Percentiles rank a stretch among this genome's conserved stretches.
Evolutionary conservation across 1,140 invertebrate species (phyloP).

Genomic region (Drosophila gunungcola): DNA sequence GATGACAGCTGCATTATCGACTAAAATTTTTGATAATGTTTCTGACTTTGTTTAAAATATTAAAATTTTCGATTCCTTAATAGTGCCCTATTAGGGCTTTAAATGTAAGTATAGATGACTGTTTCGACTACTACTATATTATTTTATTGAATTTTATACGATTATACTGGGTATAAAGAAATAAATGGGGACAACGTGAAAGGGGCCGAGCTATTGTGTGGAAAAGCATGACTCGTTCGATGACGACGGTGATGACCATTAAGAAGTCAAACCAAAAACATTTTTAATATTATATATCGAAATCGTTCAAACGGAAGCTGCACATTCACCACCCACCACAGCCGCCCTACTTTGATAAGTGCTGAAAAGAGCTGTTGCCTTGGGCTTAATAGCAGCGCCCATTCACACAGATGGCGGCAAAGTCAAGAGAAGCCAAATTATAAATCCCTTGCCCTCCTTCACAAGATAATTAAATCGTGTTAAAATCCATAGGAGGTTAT

Average conservation of each 20-base stretch:
- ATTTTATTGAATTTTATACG: no score
- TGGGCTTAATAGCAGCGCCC: slow-evolving; percentile 60
- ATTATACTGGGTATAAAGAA: no score
- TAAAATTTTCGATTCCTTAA: no score
- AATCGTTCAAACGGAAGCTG: slow-evolving; percentile 39
- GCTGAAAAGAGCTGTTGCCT: slow-evolving; percentile 59
- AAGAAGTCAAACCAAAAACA: slow-evolving; percentile 15
- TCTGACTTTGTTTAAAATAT: background rate
- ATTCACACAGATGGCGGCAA: slow-evolving; percentile 70
- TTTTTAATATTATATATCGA: slow-evolving; percentile 29
- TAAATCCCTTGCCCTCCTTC: slow-evolving; percentile 16
- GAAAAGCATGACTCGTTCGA: slow-evolving; percentile 43
- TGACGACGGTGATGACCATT: slow-evolving; percentile 12
- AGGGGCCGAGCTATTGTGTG: slow-evolving; percentile 17
- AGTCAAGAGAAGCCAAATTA: slow-evolving; percentile 72
- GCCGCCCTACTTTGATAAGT: slow-evolving; percentile 54
- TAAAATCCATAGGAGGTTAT: no score
- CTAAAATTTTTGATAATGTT: slow-evolving; percentile 2
- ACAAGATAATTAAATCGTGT: no score
- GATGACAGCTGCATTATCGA: slow-evolving; percentile 32
- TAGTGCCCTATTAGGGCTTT: no score
- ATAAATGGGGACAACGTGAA: background rate
- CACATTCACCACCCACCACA: slow-evolving; percentile 15
- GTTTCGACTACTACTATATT: no score
- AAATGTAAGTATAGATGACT: no score